These are phyloP conservation scores for Pantherophis alleghaniensis DNA, from an alignment of 2,797 vertebrate species.

Conservation along the genomic window DNA sequence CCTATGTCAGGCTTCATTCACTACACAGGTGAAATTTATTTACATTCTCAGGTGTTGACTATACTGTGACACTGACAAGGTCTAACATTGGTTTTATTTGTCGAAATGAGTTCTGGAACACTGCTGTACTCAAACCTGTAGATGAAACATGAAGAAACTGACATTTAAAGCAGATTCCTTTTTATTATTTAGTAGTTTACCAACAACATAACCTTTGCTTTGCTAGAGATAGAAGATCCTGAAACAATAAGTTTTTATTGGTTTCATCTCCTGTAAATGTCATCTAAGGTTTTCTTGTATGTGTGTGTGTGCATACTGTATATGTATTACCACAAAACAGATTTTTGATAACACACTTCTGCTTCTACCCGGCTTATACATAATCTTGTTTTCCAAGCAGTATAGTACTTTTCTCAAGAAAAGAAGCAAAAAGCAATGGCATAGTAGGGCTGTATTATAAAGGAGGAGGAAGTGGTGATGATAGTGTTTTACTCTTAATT, in stretches of 20 bases:
- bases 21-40: neutral
- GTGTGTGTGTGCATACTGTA: neutral
- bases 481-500: neutral
- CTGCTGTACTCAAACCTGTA: conserved; percentile 36
- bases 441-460: neutral
- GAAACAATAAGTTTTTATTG: conserved; percentile 58
- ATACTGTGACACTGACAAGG: neutral
- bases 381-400: neutral
- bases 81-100: conserved; percentile 27
- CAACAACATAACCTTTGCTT: conserved; percentile 56
- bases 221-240: conserved; percentile 50
- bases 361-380: neutral
- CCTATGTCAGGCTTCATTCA: neutral
- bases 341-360: neutral
- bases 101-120: neutral
- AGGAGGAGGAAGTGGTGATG: neutral
- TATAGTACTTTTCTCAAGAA: neutral
- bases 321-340: neutral
- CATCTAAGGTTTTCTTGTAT: neutral
- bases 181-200: conserved; percentile 57
- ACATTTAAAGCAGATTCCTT: conserved; percentile 52
- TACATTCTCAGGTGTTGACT: neutral
- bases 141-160: conserved; percentile 33
- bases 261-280: conserved; percentile 59
- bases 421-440: neutral